These are phyloP conservation scores for Cossypha niveicapilla DNA, from an alignment of 2,797 vertebrate species.

Conservation along the genomic window DNA sequence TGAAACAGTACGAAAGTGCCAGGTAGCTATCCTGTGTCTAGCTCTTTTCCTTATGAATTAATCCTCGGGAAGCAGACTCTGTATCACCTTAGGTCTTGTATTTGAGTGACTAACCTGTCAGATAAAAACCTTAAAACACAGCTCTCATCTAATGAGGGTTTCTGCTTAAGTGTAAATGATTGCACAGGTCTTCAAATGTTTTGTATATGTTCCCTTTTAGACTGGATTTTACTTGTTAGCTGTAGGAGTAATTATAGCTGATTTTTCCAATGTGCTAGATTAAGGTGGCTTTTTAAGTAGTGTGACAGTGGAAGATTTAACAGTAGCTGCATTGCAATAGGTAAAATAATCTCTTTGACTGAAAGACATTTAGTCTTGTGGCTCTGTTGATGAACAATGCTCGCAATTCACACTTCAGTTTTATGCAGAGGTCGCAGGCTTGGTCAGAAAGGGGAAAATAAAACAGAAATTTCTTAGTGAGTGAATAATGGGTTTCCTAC, in stretches of 20 bases:
- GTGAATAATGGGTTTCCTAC: not conserved
- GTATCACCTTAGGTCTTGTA: not conserved
- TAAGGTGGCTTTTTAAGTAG: not conserved
- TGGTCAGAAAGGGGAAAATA: not conserved
- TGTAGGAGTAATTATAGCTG: not conserved
- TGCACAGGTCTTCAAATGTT: not conserved
- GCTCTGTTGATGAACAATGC: not conserved
- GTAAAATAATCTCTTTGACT: not conserved
- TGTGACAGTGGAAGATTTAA: not conserved
- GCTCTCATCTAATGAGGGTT: not conserved
- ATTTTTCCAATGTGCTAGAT: not conserved
- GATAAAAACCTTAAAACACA: not conserved
- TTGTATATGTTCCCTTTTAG: not conserved
- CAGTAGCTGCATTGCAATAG: not conserved
- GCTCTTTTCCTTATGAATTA: not conserved
- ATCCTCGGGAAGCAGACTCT: not conserved
- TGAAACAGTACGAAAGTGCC: conserved; percentile 95
- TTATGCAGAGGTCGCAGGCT: not conserved
- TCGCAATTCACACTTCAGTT: not conserved
- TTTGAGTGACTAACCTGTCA: not conserved
- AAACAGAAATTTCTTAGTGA: not conserved
- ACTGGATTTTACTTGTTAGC: not conserved
- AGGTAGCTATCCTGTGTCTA: conserved; percentile 79
- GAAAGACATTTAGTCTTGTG: not conserved
- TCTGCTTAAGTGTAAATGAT: not conserved